phyloP scores from a whole-genome alignment of 2,888 invertebrate genomes.

The Adelphocoris suturalis region DNA sequence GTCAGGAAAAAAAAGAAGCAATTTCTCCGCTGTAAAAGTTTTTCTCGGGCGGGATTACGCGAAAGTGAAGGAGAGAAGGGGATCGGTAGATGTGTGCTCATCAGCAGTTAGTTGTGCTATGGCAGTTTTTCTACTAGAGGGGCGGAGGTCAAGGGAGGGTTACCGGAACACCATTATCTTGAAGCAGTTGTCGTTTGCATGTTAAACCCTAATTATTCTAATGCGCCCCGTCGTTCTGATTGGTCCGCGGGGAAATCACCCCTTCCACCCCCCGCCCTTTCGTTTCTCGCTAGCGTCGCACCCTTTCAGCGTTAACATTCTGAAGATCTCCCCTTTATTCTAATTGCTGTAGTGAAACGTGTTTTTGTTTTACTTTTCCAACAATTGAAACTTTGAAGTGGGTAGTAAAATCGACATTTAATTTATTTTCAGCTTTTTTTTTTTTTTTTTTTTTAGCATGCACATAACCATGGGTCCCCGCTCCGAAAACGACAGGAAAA shows the following conservation, averaged over 20 bases:
- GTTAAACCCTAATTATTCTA: slow-evolving; percentile 72
- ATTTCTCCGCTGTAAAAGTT: slow-evolving; percentile 65
- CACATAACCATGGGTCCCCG: no score
- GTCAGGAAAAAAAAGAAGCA: slow-evolving; percentile 62
- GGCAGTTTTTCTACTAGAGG: slow-evolving; percentile 46
- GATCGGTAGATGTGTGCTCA: slow-evolving; percentile 68
- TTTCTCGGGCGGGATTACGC: slow-evolving; percentile 50
- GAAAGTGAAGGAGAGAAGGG: slow-evolving; percentile 12
- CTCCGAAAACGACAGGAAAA: no score
- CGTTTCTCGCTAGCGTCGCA: neutral
- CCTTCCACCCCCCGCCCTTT: neutral
- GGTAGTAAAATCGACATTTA: no score
- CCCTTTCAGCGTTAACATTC: slow-evolving; percentile 41
- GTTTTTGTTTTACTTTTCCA: no score
- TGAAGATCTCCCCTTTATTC: neutral
- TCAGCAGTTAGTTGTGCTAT: slow-evolving; percentile 72
- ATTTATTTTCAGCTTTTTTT: no score
- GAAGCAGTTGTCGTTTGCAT: slow-evolving; percentile 72
- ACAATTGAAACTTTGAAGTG: no score
- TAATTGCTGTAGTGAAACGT: slow-evolving; percentile 23
- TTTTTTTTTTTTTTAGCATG: no score
- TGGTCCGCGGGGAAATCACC: slow-evolving; percentile 70
- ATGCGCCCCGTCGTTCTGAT: slow-evolving; percentile 67
- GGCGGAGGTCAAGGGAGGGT: slow-evolving; percentile 18
- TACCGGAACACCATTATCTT: slow-evolving; percentile 65